A percentile compares a stretch with the other conserved stretches of the same genome.
Evolutionary conservation across 2,888 invertebrate species (phyloP).

Genomic region (Orchestes rusci): DNA sequence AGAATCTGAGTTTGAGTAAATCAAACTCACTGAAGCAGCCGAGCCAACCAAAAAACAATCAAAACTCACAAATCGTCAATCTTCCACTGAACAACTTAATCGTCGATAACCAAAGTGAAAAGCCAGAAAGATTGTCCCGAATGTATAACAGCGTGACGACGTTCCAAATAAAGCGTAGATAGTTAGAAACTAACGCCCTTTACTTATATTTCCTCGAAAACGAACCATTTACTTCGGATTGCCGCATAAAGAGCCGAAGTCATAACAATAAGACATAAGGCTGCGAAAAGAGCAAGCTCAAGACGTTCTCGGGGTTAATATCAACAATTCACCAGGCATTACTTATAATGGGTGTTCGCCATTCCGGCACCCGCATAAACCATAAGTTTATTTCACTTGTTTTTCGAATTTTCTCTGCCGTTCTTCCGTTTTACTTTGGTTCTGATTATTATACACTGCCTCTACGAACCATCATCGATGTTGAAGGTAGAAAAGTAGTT

Average conservation of each 20-base stretch:
- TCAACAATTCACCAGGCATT: constrained; percentile 33
- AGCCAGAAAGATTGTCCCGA: too few relatives aligned
- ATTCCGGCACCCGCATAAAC: constrained; percentile 42
- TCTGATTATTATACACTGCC: too few relatives aligned
- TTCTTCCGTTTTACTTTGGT: too few relatives aligned
- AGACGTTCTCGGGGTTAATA: constrained; percentile 33
- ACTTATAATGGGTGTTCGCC: constrained; percentile 38
- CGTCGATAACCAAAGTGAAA: too few relatives aligned
- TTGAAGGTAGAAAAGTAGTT: too few relatives aligned
- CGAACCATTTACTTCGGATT: constrained; percentile 29
- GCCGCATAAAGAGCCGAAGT: constrained; percentile 31
- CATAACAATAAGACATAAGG: constrained; percentile 34
- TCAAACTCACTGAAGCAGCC: too few relatives aligned
- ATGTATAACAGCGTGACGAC: too few relatives aligned
- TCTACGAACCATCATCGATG: too few relatives aligned
- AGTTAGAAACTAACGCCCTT: constrained; percentile 21
- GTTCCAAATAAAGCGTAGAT: constrained; percentile 6
- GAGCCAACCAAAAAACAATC: too few relatives aligned
- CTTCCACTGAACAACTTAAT: too few relatives aligned
- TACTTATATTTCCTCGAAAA: constrained; percentile 24
- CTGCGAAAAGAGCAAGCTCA: constrained; percentile 23
- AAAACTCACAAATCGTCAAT: too few relatives aligned
- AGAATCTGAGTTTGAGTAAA: too few relatives aligned
- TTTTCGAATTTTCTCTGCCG: constrained; percentile 20
- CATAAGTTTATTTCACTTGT: constrained; percentile 33